Percentiles rank a stretch among this genome's conserved stretches.
phyloP scores from a whole-genome alignment of 1,140 invertebrate species.

The Psix sp. region DNA sequence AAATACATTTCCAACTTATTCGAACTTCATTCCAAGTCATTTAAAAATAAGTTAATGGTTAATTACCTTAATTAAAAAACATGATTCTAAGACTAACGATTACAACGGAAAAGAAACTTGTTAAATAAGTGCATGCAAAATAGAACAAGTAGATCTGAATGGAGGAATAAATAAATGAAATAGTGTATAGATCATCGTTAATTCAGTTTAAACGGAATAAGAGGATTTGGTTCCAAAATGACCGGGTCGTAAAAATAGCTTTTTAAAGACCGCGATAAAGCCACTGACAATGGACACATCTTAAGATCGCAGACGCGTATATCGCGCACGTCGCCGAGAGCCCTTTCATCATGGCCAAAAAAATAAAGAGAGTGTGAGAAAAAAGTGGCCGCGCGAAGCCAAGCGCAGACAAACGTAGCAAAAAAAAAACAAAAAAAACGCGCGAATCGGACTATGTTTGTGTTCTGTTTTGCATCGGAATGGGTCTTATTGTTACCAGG shows the following conservation, averaged over 20 bases:
- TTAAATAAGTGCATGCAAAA: too few relatives aligned
- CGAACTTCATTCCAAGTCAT: too few relatives aligned
- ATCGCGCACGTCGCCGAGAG: slow-evolving; percentile 44
- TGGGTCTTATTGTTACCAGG: slow-evolving; percentile 68
- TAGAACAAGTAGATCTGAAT: too few relatives aligned
- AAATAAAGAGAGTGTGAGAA: slow-evolving; percentile 21
- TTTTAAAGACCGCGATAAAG: slow-evolving; percentile 49
- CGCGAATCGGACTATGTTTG: slow-evolving; percentile 24
- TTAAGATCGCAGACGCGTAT: slow-evolving; percentile 44
- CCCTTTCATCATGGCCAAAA: slow-evolving; percentile 32
- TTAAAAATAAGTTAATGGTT: too few relatives aligned
- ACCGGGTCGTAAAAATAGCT: slow-evolving; percentile 46
- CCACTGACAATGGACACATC: slow-evolving; percentile 32
- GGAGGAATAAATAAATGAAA: too few relatives aligned
- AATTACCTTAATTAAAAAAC: too few relatives aligned
- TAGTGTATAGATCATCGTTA: slow-evolving; percentile 49
- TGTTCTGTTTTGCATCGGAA: slow-evolving; percentile 66
- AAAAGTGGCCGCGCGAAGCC: slow-evolving; percentile 27
- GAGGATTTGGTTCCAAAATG: slow-evolving; percentile 26
- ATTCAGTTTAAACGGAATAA: slow-evolving; percentile 28
- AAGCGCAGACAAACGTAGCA: too few relatives aligned
- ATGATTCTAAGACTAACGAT: too few relatives aligned
- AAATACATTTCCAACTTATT: too few relatives aligned
- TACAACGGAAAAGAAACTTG: too few relatives aligned
- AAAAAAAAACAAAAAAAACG: slow-evolving; percentile 18